phyloP scores from a whole-genome alignment of 1,140 invertebrate genomes.

The Cheumatopsyche charites region DNA sequence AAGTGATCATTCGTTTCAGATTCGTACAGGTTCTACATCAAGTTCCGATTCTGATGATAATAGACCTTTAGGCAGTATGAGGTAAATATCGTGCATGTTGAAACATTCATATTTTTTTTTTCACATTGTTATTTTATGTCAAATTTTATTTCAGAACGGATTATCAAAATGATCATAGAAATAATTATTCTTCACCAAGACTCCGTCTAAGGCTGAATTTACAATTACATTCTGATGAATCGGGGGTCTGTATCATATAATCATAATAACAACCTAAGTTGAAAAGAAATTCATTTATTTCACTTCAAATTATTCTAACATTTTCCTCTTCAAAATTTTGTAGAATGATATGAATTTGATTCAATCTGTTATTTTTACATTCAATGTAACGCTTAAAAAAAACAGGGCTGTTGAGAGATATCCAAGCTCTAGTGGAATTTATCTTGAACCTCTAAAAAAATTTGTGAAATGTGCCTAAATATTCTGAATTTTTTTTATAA shows the following conservation, averaged over 20 bases:
- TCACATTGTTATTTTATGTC: background rate
- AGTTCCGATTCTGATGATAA: conserved; percentile 56
- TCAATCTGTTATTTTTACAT: no score
- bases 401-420: no score
- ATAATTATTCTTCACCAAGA: conserved; percentile 18
- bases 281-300: no score
- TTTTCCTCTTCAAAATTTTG: no score
- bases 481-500: background rate
- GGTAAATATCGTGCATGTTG: conserved; percentile 13
- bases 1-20: conserved; percentile 56
- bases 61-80: conserved; percentile 57
- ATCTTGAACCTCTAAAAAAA: no score
- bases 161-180: conserved; percentile 2
- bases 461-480: no score
- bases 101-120: background rate
- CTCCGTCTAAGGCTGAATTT: conserved; percentile 6
- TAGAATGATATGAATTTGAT: no score
- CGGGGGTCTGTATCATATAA: conserved; percentile 39
- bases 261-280: no score
- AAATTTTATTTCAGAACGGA: conserved; percentile 5
- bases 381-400: no score
- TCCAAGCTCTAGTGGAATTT: no score
- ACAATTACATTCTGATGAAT: conserved; percentile 40
- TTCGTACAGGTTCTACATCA: conserved; percentile 48
- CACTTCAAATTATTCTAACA: no score